These are phyloP conservation scores for Rhopalosiphum padi DNA, from an alignment of 1,140 invertebrate genomes.

Conservation along the genomic window DNA sequence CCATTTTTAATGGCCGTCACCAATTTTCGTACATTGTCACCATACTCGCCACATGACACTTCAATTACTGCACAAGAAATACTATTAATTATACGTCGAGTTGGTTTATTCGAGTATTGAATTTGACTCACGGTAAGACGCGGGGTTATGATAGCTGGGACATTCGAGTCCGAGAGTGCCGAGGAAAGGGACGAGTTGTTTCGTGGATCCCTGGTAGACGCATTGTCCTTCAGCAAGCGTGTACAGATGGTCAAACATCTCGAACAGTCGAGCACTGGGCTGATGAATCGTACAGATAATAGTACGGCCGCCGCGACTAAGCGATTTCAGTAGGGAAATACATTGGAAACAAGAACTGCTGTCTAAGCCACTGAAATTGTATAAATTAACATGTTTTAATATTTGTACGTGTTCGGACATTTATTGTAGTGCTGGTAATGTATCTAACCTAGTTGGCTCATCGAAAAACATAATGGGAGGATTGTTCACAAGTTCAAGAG, in stretches of 20 bases:
- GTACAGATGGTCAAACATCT: conserved; percentile 95
- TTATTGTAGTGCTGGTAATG: not conserved
- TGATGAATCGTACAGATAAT: conserved; percentile 97
- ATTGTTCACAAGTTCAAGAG: conserved; percentile 94
- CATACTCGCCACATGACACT: conserved; percentile 93
- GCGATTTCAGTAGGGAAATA: conserved; percentile 78
- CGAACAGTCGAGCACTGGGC: conserved; percentile 91
- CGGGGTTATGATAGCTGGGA: conserved; percentile 94
- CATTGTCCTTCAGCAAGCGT: conserved; percentile 87
- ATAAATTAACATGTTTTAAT: conserved; percentile 37
- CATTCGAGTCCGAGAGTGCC: conserved; percentile 79
- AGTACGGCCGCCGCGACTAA: conserved; percentile 87
- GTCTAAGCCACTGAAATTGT: conserved; percentile 82
- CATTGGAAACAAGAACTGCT: conserved; percentile 90
- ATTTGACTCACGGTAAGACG: conserved; percentile 83
- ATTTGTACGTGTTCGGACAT: not conserved
- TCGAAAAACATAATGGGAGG: conserved; percentile 98
- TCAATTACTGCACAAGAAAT: conserved; percentile 76
- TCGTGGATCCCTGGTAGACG: conserved; percentile 83
- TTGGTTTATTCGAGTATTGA: not conserved
- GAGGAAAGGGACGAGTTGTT: conserved; percentile 82
- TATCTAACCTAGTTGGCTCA: conserved; percentile 83
- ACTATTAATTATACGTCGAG: not conserved
- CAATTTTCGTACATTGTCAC: conserved; percentile 84
- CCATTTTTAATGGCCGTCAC: conserved; percentile 85